A percentile compares a stretch with the other conserved stretches of the same genome.
These are phyloP conservation scores for Phylloscopus collybita DNA, from an alignment of 2,797 vertebrate genomes.

Conservation along the genomic window DNA sequence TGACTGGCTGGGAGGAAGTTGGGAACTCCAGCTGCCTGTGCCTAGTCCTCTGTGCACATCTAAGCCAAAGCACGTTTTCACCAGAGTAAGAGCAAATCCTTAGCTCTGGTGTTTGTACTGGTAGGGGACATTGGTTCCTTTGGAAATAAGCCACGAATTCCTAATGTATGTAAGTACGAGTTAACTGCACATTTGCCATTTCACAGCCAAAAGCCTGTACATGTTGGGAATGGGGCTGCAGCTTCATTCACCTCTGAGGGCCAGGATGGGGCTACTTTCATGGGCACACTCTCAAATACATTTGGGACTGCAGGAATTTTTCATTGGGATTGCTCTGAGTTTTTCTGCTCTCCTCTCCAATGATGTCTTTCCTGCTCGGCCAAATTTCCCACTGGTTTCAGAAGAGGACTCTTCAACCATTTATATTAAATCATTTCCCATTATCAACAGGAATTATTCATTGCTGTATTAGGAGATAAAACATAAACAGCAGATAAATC, in stretches of 20 bases:
- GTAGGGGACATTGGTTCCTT: not conserved
- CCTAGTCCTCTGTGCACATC: not conserved
- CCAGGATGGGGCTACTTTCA: not conserved
- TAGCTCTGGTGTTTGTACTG: not conserved
- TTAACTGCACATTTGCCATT: not conserved
- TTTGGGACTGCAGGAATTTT: not conserved
- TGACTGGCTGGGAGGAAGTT: accelerated
- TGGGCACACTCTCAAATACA: not conserved
- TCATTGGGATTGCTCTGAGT: not conserved
- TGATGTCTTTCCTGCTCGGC: not conserved
- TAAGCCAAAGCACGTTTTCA: not conserved
- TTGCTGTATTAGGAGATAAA: slow-evolving; percentile 21
- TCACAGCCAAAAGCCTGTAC: not conserved
- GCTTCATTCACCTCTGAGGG: not conserved
- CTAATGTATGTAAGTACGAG: not conserved
- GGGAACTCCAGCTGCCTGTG: not conserved
- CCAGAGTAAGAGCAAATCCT: not conserved
- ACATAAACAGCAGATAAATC: slow-evolving; percentile 62
- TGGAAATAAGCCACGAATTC: not conserved
- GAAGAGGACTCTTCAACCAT: slow-evolving; percentile 7
- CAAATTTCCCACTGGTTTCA: slow-evolving; percentile 1
- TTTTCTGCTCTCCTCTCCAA: not conserved
- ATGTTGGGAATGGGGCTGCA: not conserved
- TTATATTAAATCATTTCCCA: slow-evolving; percentile 35
- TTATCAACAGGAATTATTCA: slow-evolving; percentile 48